phyloP scores from a whole-genome alignment of 1,140 invertebrate genomes.

The Nylanderia fulva region DNA sequence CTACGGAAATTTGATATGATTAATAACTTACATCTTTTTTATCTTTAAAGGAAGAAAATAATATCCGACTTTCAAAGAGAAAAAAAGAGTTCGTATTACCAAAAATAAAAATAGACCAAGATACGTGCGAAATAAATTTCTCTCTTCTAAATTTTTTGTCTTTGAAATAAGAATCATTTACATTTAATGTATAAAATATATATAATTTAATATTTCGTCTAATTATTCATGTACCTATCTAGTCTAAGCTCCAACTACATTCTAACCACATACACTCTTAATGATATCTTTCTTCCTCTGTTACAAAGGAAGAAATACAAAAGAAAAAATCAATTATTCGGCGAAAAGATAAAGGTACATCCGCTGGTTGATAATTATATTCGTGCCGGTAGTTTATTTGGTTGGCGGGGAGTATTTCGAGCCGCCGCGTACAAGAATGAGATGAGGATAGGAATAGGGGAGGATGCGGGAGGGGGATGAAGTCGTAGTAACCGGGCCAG shows the following conservation, averaged over 20 bases:
- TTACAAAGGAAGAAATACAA: background rate
- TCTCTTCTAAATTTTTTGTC: background rate
- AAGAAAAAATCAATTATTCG: background rate
- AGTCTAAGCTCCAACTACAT: background rate
- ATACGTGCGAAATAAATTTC: background rate
- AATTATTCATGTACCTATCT: background rate
- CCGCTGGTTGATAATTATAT: slow-evolving; percentile 77
- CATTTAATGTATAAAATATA: background rate
- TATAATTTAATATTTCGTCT: background rate
- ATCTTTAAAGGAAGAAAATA: background rate
- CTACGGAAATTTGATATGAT: slow-evolving; percentile 7
- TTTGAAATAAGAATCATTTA: background rate
- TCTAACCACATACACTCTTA: background rate
- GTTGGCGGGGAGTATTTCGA: slow-evolving; percentile 26
- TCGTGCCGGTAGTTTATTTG: slow-evolving; percentile 75
- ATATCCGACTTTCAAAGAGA: background rate
- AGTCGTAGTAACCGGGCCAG: slow-evolving; percentile 71
- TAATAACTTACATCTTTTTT: background rate
- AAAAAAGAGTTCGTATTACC: background rate
- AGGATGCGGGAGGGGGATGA: background rate
- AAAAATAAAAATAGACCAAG: background rate
- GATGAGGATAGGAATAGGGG: background rate
- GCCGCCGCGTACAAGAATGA: background rate
- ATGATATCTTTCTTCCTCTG: background rate
- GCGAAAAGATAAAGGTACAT: slow-evolving; percentile 38